Base-by-base conservation (phyloP, 1,140 invertebrate genomes). In the Orchestia grillus region DNA sequence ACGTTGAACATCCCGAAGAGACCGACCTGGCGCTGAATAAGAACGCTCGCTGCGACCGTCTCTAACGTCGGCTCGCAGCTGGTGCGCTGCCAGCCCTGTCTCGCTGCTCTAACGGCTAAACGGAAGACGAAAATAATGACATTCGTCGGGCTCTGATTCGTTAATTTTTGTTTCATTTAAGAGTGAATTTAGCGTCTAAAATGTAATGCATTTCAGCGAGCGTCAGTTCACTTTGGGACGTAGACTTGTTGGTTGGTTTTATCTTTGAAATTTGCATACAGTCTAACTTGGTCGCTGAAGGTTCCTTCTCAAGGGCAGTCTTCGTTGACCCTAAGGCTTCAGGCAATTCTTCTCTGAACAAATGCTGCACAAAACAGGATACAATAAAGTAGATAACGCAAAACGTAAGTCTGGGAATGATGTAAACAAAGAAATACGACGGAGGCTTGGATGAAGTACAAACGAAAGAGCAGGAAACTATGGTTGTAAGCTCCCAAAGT, bases 261-360 rank as follows among this genome's bases (percentile, higher is more conserved):
- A 90, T 90, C 88, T 15, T 23, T 41, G 88, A 90, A 90, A 90
- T 90, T 90, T 42, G 88, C 88, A 90, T 90, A 90, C 88, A 42
- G n/a, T 90, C 43, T 44, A 90, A 90, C n/a, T 90, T 90, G 41
- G 88, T 90, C 88, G 28, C 16, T 42, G 88, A 90, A 90, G 36
- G 88, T 44, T 44, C 28, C 88, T 90, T 42, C 41, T 90, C 88
- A 90, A 90, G 88, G 88, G 41, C 88, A 90, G 62, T 90, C 4
- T 44, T 44, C 88, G 88, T 90, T 90, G 88, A 90, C 88, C 43
- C 88, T 42, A 0, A 90, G 62, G 11, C 62, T 77, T 36, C 1
- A 77, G 62, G 62, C 36, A 15, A 77, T 15, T 77, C 36, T 77
- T 77, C 62, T 77, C 28, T 77, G 15, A 77, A 36, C 36, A 77